Evolutionary conservation across 23 tunicate genomes (phyloP), one percentile per base, ranked within the genome.

Genomic region (Ciona savignyi): DNA sequence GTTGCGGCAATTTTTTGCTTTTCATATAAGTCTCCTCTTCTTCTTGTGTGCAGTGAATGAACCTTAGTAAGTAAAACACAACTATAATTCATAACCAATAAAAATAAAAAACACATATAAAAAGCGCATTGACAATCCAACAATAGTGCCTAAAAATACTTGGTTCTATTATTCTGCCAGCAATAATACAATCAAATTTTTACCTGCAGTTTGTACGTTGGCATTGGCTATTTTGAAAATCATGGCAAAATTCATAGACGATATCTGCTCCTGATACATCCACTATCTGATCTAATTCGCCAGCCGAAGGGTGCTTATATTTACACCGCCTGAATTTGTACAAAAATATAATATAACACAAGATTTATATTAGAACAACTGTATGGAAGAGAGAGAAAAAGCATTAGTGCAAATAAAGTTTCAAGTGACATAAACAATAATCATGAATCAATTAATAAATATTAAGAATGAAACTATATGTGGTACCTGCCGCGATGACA

Each of bases 221-320:
- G 67, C 99, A 95, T 33, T 89, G 82, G 63, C 76, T 79, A 65
- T 95, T 95, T 77, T 95, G 99, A 67, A 83, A 91, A 61, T 95
- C 99, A 75, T 95, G 99, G 48, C 99, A 95, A 76, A 95, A 95
- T 73, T 88, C 99, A 77, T 95, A 95, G 21, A 77, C 69, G 32
- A 72, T 66, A 63, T 78, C 79, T 32, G 20, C 70, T 23, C 77
- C 49, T 11, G 83, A 71, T 33, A 80, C 75, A 80, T 95, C 81
- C 23, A 95, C 96, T 24, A 62, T 72, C 48, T 88, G 80, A 31
- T 84, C 81, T 25, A 95, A 65, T 74, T 95, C 99, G 19, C 77
- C 87, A 0, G 80, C 29, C 15, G 99, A 81, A 25, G 95, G 92
- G 72, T 95, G 99, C 25, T 76, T 80, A 48, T 82, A 95, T 65